Evolutionary conservation across 2,797 vertebrate genomes (phyloP).

Genomic region (Lates japonicus): DNA sequence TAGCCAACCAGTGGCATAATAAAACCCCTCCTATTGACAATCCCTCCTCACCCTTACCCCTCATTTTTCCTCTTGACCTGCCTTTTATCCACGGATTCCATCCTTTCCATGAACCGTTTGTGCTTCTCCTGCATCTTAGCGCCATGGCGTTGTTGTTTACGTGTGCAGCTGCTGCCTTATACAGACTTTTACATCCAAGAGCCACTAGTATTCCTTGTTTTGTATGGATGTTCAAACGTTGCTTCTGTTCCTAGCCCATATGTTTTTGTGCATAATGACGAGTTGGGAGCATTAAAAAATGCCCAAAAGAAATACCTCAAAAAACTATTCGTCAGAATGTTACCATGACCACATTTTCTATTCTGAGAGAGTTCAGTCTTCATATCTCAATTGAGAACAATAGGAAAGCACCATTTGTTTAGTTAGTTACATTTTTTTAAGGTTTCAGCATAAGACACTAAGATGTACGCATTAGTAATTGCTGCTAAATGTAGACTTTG

Average conservation of each 20-base stretch:
- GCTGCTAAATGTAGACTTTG: slow-evolving; percentile 77
- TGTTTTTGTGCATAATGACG: slow-evolving; percentile 36
- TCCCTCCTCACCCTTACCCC: slow-evolving; percentile 11
- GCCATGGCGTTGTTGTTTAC: slow-evolving; percentile 74
- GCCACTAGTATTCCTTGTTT: slow-evolving; percentile 68
- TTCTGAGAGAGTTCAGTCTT: slow-evolving; percentile 28
- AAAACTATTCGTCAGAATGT: slow-evolving; percentile 33
- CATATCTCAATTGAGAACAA: slow-evolving; percentile 48
- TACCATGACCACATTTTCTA: slow-evolving; percentile 32
- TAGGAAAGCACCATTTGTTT: slow-evolving; percentile 45
- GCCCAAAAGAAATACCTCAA: slow-evolving; percentile 80
- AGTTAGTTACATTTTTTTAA: background rate
- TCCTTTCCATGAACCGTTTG: background rate
- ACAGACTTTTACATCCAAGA: slow-evolving; percentile 62
- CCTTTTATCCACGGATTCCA: slow-evolving; percentile 11
- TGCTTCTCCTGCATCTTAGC: slow-evolving; percentile 46
- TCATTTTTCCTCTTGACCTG: background rate
- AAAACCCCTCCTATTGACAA: slow-evolving; percentile 41
- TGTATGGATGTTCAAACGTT: slow-evolving; percentile 46
- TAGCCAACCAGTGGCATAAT: background rate
- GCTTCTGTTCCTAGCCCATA: slow-evolving; percentile 29
- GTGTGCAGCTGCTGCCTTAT: slow-evolving; percentile 79
- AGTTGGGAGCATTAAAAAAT: slow-evolving; percentile 43
- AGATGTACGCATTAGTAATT: slow-evolving; percentile 59
- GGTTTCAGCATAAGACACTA: slow-evolving; percentile 45